Percentiles rank a stretch among this genome's conserved stretches.
Conservation (phyloP, 2,888 invertebrate species). For the Hirtodrosophila duncani region DNA sequence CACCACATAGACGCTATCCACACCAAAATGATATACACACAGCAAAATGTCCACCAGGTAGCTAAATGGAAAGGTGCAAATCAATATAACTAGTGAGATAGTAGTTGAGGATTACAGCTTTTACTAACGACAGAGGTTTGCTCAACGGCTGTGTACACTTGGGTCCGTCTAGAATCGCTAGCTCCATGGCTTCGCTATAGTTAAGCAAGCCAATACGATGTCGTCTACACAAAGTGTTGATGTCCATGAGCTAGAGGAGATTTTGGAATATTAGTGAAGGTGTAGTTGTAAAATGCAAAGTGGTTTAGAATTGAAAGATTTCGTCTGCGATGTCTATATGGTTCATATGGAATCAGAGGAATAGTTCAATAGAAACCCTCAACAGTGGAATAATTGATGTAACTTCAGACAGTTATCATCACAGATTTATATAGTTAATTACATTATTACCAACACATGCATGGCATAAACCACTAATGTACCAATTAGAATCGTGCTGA, state of each 20-base stretch:
- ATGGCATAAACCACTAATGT: slow-evolving; percentile 91
- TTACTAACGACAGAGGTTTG: slow-evolving; percentile 76
- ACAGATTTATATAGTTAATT: background rate
- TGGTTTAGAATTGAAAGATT: too few relatives aligned
- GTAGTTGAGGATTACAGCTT: background rate
- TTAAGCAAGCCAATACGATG: slow-evolving; percentile 84
- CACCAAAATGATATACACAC: slow-evolving; percentile 93
- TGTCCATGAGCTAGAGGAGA: slow-evolving; percentile 47
- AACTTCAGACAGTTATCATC: background rate
- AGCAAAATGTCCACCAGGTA: slow-evolving; percentile 86
- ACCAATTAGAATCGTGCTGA: slow-evolving; percentile 89
- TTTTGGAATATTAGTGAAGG: too few relatives aligned
- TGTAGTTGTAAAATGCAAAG: too few relatives aligned
- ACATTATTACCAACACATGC: slow-evolving; percentile 83
- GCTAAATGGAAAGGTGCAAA: slow-evolving; percentile 77
- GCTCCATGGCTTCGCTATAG: slow-evolving; percentile 89
- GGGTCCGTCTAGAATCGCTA: slow-evolving; percentile 87
- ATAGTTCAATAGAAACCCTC: too few relatives aligned
- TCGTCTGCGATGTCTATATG: too few relatives aligned
- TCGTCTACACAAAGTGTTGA: slow-evolving; percentile 79
- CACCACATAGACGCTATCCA: slow-evolving; percentile 97
- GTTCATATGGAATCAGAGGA: too few relatives aligned
- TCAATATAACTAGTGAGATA: background rate
- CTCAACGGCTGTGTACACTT: slow-evolving; percentile 81
- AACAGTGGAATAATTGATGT: too few relatives aligned